Evolutionary conservation across 2,113 vertebrate species (phyloP).

Genomic region (Cyanoliseus patagonus): DNA sequence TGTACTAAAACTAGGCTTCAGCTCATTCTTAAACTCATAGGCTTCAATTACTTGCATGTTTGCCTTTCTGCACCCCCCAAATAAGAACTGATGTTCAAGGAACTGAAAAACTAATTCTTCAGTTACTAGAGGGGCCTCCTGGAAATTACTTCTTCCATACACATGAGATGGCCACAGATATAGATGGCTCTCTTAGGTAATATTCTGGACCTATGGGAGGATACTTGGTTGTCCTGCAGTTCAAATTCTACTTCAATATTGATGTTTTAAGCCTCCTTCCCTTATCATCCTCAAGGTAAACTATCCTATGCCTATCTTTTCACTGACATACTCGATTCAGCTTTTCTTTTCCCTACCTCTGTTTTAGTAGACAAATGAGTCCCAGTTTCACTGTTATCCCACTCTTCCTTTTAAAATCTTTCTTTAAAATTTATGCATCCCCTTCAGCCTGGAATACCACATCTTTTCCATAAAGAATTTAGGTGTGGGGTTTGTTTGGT

Average conservation of each 20-base stretch:
- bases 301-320: not conserved
- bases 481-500: constrained; percentile 4
- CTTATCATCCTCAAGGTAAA: not conserved
- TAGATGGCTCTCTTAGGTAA: not conserved
- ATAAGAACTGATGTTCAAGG: not conserved
- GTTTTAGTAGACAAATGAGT: not conserved
- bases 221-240: not conserved
- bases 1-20: not conserved
- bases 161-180: not conserved
- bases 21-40: not conserved
- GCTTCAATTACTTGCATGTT: not conserved
- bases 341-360: not conserved
- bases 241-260: not conserved
- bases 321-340: not conserved
- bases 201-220: not conserved
- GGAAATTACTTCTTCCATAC: not conserved
- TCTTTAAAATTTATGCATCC: not conserved
- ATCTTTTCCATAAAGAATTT: constrained; percentile 12
- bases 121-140: not conserved
- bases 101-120: not conserved
- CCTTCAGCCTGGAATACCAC: not conserved
- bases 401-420: not conserved
- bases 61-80: not conserved
- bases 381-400: not conserved
- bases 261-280: not conserved